phyloP scores from a whole-genome alignment of 2,113 vertebrate genomes.

The Lipophrys pholis region DNA sequence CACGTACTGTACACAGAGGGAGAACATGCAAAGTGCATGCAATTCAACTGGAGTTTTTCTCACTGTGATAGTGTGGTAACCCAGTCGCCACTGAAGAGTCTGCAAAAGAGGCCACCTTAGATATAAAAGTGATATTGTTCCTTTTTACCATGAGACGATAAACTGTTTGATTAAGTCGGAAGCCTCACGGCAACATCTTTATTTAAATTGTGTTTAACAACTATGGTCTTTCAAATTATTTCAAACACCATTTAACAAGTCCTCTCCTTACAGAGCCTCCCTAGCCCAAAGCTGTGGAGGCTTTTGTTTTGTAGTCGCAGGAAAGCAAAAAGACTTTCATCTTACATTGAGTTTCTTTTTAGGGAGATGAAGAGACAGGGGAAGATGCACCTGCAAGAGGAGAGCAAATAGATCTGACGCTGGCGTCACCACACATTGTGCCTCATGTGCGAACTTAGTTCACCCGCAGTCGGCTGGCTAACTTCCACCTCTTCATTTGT shows the following conservation, averaged over 20 bases:
- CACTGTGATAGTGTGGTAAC: too few relatives aligned
- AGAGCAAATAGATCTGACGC: conserved; percentile 47
- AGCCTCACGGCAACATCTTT: conserved; percentile 32
- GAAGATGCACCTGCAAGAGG: conserved; percentile 59
- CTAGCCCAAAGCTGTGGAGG: conserved; percentile 3
- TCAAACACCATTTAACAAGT: conserved; percentile 30
- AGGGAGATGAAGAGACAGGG: conserved; percentile 2
- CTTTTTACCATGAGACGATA: background rate
- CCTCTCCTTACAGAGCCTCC: background rate
- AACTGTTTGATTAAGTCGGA: conserved; percentile 32
- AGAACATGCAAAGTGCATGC: too few relatives aligned
- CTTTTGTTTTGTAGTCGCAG: conserved; percentile 41
- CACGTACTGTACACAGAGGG: too few relatives aligned
- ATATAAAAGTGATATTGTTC: conserved; percentile 27
- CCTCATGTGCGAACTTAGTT: conserved; percentile 71
- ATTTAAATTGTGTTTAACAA: conserved; percentile 42
- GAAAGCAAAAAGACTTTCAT: conserved; percentile 42
- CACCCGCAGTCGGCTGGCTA: conserved; percentile 44
- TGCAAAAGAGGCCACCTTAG: background rate
- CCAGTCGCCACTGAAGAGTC: background rate
- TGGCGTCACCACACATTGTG: conserved; percentile 17
- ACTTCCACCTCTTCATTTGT: conserved; percentile 54
- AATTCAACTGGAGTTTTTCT: too few relatives aligned
- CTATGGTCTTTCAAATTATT: conserved; percentile 14
- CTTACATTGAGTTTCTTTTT: conserved; percentile 50